Evolutionary conservation across 2,888 invertebrate genomes (phyloP).

Genomic region (Chesias legatella): DNA sequence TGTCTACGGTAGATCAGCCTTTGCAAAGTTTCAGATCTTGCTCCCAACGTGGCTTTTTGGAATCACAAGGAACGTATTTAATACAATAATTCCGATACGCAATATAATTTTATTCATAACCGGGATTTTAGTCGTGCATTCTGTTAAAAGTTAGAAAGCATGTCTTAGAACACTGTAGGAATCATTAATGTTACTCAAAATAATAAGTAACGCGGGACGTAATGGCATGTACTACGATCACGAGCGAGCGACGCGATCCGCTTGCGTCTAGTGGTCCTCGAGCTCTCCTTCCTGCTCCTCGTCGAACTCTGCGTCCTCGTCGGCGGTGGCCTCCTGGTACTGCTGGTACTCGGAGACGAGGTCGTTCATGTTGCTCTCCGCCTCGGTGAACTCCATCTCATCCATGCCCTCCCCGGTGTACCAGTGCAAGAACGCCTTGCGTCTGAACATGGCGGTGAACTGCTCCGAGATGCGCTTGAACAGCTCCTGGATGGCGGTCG

Average conservation of each 20-base stretch:
- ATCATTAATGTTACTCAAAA: slow-evolving; percentile 70
- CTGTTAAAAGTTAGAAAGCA: slow-evolving; percentile 79
- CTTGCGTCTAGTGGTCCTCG: slow-evolving; percentile 74
- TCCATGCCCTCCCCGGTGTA: slow-evolving; percentile 95
- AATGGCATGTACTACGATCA: slow-evolving; percentile 67
- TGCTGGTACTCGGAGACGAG: slow-evolving; percentile 95
- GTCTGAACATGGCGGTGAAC: slow-evolving; percentile 97
- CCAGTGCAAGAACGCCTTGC: slow-evolving; percentile 99
- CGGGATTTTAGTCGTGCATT: slow-evolving; percentile 69
- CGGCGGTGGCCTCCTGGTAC: slow-evolving; percentile 93
- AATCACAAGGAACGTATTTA: slow-evolving; percentile 64
- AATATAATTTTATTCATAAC: slow-evolving; percentile 53
- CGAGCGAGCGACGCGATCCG: slow-evolving; percentile 26
- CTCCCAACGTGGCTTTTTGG: slow-evolving; percentile 51
- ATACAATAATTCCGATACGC: slow-evolving; percentile 54
- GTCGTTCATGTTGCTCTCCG: slow-evolving; percentile 97
- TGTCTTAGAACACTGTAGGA: slow-evolving; percentile 63
- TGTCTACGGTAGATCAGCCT: slow-evolving; percentile 66
- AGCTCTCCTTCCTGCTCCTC: slow-evolving; percentile 87
- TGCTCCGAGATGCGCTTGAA: slow-evolving; percentile 95
- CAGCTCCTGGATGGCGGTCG: slow-evolving; percentile 94
- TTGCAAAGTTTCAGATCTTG: slow-evolving; percentile 64
- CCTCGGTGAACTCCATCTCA: slow-evolving; percentile 97
- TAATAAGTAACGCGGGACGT: slow-evolving; percentile 62
- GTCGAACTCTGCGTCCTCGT: slow-evolving; percentile 90